Evolutionary conservation across 2,888 invertebrate species (phyloP).

Genomic region (Amorpha juglandis): DNA sequence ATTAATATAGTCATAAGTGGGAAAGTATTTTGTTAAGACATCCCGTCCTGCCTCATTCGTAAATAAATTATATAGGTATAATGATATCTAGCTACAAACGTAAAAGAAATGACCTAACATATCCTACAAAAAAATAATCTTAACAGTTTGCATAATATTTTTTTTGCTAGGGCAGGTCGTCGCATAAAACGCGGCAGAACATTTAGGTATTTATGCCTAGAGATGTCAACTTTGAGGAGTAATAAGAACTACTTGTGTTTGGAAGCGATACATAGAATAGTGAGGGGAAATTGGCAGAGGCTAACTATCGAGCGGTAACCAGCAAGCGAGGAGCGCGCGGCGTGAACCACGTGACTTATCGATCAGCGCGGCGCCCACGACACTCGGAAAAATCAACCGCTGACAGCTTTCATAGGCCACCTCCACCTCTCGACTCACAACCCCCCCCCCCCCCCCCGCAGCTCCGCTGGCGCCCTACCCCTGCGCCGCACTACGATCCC

Average conservation of each 20-base stretch:
- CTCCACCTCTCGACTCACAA: conserved; percentile 53
- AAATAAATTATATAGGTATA: not conserved
- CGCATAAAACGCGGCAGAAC: not conserved
- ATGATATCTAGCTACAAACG: not conserved
- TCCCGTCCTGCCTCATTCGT: not conserved
- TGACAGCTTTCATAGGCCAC: conserved; percentile 81
- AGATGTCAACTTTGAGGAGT: conserved; percentile 16
- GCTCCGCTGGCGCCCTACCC: conserved; percentile 32
- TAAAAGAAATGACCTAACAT: not conserved
- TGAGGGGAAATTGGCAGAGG: conserved; percentile 74
- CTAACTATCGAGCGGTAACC: conserved; percentile 74
- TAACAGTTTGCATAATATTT: not conserved
- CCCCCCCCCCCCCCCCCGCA: conserved; percentile 36
- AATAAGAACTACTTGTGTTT: conserved; percentile 30
- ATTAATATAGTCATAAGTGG: too few relatives aligned
- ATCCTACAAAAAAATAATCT: not conserved
- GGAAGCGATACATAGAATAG: conserved; percentile 38
- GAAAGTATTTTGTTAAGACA: too few relatives aligned
- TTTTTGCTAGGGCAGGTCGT: not conserved
- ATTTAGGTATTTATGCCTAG: not conserved
- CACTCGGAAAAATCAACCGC: conserved; percentile 84
- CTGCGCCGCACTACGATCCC: conserved; percentile 43
- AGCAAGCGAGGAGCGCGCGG: conserved; percentile 61
- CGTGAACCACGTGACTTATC: conserved; percentile 81
- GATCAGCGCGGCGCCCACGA: conserved; percentile 83